Conservation (phyloP, 2,888 invertebrate genomes). For the Lacanobia wlatinum region DNA sequence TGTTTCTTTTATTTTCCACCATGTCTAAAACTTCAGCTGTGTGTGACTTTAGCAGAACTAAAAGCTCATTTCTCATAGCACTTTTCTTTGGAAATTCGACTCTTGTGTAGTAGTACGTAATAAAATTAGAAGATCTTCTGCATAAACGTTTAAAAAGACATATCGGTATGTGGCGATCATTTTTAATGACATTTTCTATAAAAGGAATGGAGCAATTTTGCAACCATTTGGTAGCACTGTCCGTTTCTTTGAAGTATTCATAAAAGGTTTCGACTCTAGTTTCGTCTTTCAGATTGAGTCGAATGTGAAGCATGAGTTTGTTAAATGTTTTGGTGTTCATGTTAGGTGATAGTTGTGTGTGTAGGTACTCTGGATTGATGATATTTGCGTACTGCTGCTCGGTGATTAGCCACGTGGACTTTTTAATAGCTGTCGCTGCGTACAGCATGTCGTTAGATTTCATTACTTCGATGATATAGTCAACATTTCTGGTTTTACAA, state of each 20-base stretch:
- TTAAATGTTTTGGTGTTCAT: too few species aligned
- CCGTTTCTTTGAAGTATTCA: conserved; percentile 63
- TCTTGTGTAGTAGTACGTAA: conserved; percentile 64
- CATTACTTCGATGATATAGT: too few species aligned
- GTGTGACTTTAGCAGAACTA: conserved; percentile 69
- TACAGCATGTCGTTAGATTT: too few species aligned
- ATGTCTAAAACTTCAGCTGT: conserved; percentile 72
- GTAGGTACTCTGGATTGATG: too few species aligned
- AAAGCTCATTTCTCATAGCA: conserved; percentile 25
- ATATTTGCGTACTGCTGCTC: too few species aligned
- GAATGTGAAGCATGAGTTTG: conserved; percentile 70
- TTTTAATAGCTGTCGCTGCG: too few species aligned
- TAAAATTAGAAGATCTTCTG: conserved; percentile 72
- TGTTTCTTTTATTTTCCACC: conserved; percentile 60
- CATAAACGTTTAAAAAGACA: conserved; percentile 73
- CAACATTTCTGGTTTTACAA: too few species aligned
- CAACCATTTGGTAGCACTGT: conserved; percentile 75
- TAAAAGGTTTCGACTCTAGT: conserved; percentile 79
- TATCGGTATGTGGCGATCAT: conserved; percentile 60
- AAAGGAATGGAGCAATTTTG: conserved; percentile 78
- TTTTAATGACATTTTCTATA: conserved; percentile 71
- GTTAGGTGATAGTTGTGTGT: too few species aligned
- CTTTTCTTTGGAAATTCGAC: too few species aligned
- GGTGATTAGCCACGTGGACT: too few species aligned
- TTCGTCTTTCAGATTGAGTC: conserved; percentile 78